Evolutionary conservation across 2,888 invertebrate species (phyloP), one percentile per base, ranked within the genome.

Genomic region (Leptinotarsa rubiginosa): DNA sequence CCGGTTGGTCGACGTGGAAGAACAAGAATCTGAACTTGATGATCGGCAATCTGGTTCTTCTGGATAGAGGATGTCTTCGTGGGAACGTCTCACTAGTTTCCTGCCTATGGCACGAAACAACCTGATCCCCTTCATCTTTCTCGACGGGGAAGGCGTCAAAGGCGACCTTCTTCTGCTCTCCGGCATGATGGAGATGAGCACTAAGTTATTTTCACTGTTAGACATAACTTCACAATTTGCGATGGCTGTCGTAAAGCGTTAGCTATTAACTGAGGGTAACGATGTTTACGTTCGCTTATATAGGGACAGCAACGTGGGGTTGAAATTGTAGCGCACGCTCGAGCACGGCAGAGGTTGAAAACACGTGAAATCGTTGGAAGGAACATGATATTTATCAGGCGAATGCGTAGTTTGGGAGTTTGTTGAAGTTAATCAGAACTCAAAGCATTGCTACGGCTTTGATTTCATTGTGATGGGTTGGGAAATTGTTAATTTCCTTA

Each of bases 51-150:
- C 88, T 66, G 88, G 86, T 76, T 87, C 87, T 77, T 87, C 89
- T 71, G 86, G 86, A 81, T 86, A 87, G 80, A 87, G 86, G 75
- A 89, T 84, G 83, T 90, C 89, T 70, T 88, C 89, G 15, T 85
- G 86, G 73, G 90, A 88, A 65, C 90, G 88, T 70, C 91, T 89
- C 0, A 92, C 90, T 67, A 94, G 89, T 78, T 91, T 91, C 73
- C 91, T 89, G 85, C 92, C 91, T 77, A 94, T 90, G 47, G 92
- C 92, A 78, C 92, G 91, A 83, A 94, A 91, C 81, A 94, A 89
- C 66, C 92, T 89, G 75, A 92, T 89, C 69, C 93, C 93, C 13
- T 92, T 91, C 20, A 87, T 83, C 80, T 91, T 90, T 76, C 89
- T 87, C 4, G 90, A 89, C 0, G 91, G 89, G 74, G 92, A 91